Base-by-base conservation (phyloP, 2,797 vertebrate species). In the Chrosomus eos region DNA sequence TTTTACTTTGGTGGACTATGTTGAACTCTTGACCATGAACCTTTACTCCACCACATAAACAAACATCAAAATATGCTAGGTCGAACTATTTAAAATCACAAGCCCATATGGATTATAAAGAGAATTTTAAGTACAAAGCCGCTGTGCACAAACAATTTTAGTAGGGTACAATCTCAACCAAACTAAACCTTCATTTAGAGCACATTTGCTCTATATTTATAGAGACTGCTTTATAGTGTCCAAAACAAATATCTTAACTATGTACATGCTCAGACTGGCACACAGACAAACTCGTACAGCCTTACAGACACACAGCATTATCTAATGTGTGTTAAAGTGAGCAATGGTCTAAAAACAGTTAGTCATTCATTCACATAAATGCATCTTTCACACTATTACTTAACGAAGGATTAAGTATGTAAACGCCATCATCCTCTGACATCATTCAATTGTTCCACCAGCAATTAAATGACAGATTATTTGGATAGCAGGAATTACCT, bases 241-340 rank as follows among this genome's bases (percentile, higher is more conserved):
- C 40, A 79, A 79, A 45, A 18, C 18, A 7, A 26, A 23, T 31
- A 31, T 43, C 28, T 48, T 21, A 58, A 58, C 36, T 33, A 62
- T 13, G 11, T 72, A 60, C 38, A 36, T 40, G 38, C 70, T 51
- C 23, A 75, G 80, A 62, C 68, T 60, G 68, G n/a, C 38, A 82
- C 26, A 6, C 53, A 72, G 53, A 82, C 33, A 16, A 31, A 64
- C 18, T 48, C 38, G 45, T 19, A 23, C 5, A 38, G 14, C 13
- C 8, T 26, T 23, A 81, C 23, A 43, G 51, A 81, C 26, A 45
- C 10, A n/a, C 38, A 62, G 1, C 33, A 58, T 73, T 48, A 62
- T 31, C 26, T 72, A 31, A 45, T 60, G 40, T 60, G 67, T 66
- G 58, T 48, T 38, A 51, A 23, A 64, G 16, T 64, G 28, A 64